phyloP scores from a whole-genome alignment of 2,888 invertebrate species.

The Crioceris asparagi region DNA sequence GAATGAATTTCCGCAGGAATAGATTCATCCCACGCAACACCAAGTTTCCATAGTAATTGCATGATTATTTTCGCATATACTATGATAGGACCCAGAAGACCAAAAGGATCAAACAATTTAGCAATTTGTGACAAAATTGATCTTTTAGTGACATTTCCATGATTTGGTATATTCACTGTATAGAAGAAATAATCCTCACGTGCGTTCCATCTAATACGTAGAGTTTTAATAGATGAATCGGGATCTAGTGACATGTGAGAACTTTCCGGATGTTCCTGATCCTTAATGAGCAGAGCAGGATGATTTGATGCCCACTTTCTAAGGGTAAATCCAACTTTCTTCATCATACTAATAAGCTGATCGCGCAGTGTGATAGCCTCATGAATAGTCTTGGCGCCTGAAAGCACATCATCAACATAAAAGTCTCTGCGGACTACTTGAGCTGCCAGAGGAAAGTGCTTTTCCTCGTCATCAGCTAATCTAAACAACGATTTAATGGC shows the following conservation, averaged over 20 bases:
- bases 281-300: background rate
- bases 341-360: background rate
- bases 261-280: background rate
- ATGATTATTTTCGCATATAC: conserved; percentile 4
- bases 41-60: conserved; percentile 1
- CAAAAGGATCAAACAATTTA: conserved; percentile 2
- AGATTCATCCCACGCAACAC: background rate
- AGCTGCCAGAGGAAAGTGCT: background rate
- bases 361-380: background rate
- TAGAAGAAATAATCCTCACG: background rate
- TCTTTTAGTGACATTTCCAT: background rate
- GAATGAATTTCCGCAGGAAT: background rate
- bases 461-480: too few species aligned
- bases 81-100: conserved; percentile 2
- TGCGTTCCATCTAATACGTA: conserved; percentile 1
- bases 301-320: conserved; percentile 1
- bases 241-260: background rate
- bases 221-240: background rate
- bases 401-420: conserved; percentile 1
- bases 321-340: background rate
- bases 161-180: background rate
- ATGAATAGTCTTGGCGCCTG: background rate
- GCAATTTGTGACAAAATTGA: background rate
- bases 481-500: background rate
- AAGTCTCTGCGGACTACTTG: background rate